Conservation (phyloP, 1,140 invertebrate genomes). For the Acarapis woodi region DNA sequence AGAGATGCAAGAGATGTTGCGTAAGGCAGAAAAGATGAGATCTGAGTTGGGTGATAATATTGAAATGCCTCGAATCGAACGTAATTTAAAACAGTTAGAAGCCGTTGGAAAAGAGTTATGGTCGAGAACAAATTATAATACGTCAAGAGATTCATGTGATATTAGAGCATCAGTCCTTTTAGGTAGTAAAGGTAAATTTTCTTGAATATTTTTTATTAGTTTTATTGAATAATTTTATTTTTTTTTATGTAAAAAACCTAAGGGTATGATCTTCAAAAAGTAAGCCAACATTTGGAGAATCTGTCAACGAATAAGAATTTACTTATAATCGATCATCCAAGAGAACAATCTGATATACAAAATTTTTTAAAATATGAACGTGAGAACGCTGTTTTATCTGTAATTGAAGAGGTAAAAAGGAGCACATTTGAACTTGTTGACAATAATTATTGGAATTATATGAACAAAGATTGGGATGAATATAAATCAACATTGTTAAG, state of each 20-base stretch:
- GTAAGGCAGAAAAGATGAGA: slow-evolving; percentile 62
- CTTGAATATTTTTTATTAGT: too few species aligned
- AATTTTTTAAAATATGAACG: slow-evolving; percentile 70
- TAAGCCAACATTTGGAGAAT: slow-evolving; percentile 61
- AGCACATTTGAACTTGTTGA: slow-evolving; percentile 25
- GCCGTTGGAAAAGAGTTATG: slow-evolving; percentile 70
- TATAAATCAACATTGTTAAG: slow-evolving; percentile 62
- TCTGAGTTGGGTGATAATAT: slow-evolving; percentile 53
- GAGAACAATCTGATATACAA: slow-evolving; percentile 33
- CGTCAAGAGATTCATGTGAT: slow-evolving; percentile 32
- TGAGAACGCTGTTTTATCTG: slow-evolving; percentile 64
- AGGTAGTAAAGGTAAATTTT: slow-evolving; percentile 56
- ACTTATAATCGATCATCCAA: slow-evolving; percentile 41
- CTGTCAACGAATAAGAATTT: slow-evolving; percentile 41
- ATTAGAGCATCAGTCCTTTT: slow-evolving; percentile 74
- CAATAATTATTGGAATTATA: slow-evolving; percentile 43
- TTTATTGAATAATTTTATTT: too few species aligned
- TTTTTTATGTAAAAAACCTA: too few species aligned
- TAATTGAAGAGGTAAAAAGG: slow-evolving; percentile 61
- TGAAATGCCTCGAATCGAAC: slow-evolving; percentile 41
- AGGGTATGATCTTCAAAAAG: slow-evolving; percentile 72
- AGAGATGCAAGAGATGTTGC: slow-evolving; percentile 51
- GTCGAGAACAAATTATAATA: slow-evolving; percentile 40
- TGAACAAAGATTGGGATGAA: slow-evolving; percentile 56
- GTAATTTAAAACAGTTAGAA: slow-evolving; percentile 61